A percentile compares a stretch with the other conserved stretches of the same genome.
These are phyloP conservation scores for Hylaeus anthracinus DNA, from an alignment of 1,140 invertebrate genomes.

Conservation along the genomic window DNA sequence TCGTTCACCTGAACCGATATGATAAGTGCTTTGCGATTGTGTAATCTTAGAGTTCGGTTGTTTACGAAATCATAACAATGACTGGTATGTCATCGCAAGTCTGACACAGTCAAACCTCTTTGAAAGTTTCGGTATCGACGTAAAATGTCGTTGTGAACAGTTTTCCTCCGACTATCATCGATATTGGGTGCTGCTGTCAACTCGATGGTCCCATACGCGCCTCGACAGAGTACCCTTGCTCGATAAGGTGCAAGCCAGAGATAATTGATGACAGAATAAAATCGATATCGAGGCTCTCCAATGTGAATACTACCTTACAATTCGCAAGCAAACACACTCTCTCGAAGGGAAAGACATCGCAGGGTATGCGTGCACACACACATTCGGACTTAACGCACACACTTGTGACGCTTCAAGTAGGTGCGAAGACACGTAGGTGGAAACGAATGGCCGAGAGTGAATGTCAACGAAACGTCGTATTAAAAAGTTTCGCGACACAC, in stretches of 20 bases:
- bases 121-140: background rate
- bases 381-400: conserved; percentile 41
- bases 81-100: background rate
- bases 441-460: conserved; percentile 59
- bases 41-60: background rate
- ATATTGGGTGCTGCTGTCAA: background rate
- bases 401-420: conserved; percentile 46
- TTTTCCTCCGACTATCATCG: background rate
- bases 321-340: background rate
- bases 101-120: background rate
- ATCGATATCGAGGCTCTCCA: background rate
- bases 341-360: background rate
- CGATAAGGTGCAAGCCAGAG: background rate
- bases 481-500: conserved; percentile 55
- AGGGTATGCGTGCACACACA: conserved; percentile 28
- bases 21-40: conserved; percentile 13
- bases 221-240: background rate
- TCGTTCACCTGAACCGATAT: conserved; percentile 11
- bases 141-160: background rate
- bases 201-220: background rate
- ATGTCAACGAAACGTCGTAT: conserved; percentile 65
- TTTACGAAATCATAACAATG: background rate
- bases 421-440: conserved; percentile 63
- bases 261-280: background rate
- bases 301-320: conserved; percentile 29